phyloP scores from a whole-genome alignment of 2,797 vertebrate species.

The Australoheros facetus region DNA sequence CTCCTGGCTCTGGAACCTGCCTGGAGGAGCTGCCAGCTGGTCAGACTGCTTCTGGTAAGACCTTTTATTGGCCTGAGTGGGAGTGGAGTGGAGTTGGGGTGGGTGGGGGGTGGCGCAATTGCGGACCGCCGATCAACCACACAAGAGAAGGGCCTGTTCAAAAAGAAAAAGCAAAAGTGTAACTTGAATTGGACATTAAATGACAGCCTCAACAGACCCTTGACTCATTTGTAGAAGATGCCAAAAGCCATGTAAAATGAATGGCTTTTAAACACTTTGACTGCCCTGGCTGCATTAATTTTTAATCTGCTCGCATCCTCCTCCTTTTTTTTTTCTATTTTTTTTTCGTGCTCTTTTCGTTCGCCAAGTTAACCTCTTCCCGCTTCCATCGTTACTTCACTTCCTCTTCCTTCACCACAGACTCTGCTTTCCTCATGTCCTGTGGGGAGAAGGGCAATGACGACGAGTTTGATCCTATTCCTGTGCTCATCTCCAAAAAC shows the following conservation, averaged over 20 bases:
- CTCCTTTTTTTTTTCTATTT: constrained; percentile 45
- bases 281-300: constrained; percentile 50
- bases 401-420: constrained; percentile 80
- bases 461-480: constrained; percentile 99
- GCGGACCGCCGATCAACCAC: not conserved
- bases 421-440: constrained; percentile 94
- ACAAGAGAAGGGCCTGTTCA: constrained; percentile 8
- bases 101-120: not conserved
- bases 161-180: not conserved
- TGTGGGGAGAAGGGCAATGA: constrained; percentile 91
- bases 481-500: constrained; percentile 98
- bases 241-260: constrained; percentile 48
- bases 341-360: constrained; percentile 57
- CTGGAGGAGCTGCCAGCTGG: constrained; percentile 86
- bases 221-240: constrained; percentile 42
- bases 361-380: constrained; percentile 83
- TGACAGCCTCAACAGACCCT: constrained; percentile 44
- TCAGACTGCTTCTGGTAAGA: constrained; percentile 90
- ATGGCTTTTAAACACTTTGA: constrained; percentile 53
- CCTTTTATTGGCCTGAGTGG: constrained; percentile 10
- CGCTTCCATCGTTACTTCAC: constrained; percentile 58
- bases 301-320: constrained; percentile 52
- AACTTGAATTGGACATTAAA: constrained; percentile 6
- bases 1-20: constrained; percentile 81
- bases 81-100: no score